Evolutionary conservation across 2,888 invertebrate genomes (phyloP), one percentile per base, ranked within the genome.

Genomic region (Diadegma fenestrale): DNA sequence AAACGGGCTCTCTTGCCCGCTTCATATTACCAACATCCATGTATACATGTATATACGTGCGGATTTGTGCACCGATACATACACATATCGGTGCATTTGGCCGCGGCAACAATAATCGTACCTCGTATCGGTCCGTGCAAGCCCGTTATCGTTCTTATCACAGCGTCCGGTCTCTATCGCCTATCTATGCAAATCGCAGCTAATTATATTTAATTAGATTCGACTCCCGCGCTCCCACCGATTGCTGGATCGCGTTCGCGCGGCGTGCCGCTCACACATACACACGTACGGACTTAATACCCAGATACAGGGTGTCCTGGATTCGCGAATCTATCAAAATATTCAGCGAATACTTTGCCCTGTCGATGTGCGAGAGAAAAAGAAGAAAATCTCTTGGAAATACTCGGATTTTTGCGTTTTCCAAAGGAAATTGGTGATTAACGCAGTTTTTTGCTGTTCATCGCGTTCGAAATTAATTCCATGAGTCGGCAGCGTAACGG

Each of bases 131-230:
- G 80, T 90, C 88, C 88, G 91, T 91, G 92, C 91, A 90, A 89
- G 89, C 90, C 90, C 90, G 92, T 93, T 93, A 93, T 93, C 93
- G 92, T 91, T 88, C 89, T 93, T 93, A 93, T 93, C 93, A 91
- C 90, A 89, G 92, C 92, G 93, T 94, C 93, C 93, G 93, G 93
- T 92, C 93, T 92, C 92, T 91, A 93, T 93, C 92, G 91, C 88
- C 90, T 93, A 93, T 93, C 94, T 93, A 94, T 94, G 94, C 93
- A 93, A 94, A 94, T 94, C 94, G 90, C 92, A 90, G 91, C 94
- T 93, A 94, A 94, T 94, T 94, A 94, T 94, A 94, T 94, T 94
- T 94, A 94, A 94, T 94, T 93, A 94, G 94, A 93, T 93, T 93
- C 93, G 92, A 91, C 91, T 92, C 90, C 91, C 91, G 91, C 91